A percentile compares a stretch with the other conserved stretches of the same genome.
Evolutionary conservation across 53 echinoderm and acorn worm species (phyloP).

Genomic region (Echinarachnius parma): DNA sequence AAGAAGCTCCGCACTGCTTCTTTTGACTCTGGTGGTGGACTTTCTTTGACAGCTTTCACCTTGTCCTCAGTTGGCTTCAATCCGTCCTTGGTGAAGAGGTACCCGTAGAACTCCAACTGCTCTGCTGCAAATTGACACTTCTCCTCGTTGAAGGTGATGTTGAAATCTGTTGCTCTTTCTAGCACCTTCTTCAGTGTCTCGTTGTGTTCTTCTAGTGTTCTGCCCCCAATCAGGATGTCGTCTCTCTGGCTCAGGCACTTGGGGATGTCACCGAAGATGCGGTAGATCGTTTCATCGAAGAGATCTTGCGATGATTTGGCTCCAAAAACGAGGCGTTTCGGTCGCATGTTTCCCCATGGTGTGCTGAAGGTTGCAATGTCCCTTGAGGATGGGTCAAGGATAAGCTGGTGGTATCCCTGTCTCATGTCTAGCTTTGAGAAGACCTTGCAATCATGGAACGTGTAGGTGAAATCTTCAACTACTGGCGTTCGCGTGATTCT

Average conservation of each 20-base stretch:
- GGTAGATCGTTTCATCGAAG: conserved; percentile 43
- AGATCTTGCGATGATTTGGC: conserved; percentile 50
- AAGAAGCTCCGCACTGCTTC: conserved; percentile 58
- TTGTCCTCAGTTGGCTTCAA: conserved; percentile 37
- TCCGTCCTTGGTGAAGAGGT: conserved; percentile 28
- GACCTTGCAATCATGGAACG: conserved; percentile 10
- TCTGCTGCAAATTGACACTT: conserved; percentile 27
- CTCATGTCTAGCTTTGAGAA: conserved; percentile 45
- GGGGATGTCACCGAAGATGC: conserved; percentile 57
- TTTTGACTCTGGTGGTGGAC: conserved; percentile 40
- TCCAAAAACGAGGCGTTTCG: conserved; percentile 56
- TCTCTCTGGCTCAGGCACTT: conserved; percentile 60
- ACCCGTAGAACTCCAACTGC: conserved; percentile 23
- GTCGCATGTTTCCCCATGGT: conserved; percentile 58
- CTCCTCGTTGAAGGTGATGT: conserved; percentile 1
- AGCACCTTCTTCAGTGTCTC: conserved; percentile 20
- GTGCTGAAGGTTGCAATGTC: conserved; percentile 51
- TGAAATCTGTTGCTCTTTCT: conserved; percentile 31
- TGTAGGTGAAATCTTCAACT: conserved; percentile 57
- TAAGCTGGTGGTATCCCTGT: conserved; percentile 27
- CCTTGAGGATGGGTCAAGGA: conserved; percentile 43
- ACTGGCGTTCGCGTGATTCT: conserved; percentile 47
- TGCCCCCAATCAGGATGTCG: conserved; percentile 52
- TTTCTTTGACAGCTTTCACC: conserved; percentile 47
- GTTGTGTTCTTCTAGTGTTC: conserved; percentile 59